Evolutionary conservation across 2,888 invertebrate genomes (phyloP), one percentile per base, ranked within the genome.

Genomic region (Pelosia muscerda): DNA sequence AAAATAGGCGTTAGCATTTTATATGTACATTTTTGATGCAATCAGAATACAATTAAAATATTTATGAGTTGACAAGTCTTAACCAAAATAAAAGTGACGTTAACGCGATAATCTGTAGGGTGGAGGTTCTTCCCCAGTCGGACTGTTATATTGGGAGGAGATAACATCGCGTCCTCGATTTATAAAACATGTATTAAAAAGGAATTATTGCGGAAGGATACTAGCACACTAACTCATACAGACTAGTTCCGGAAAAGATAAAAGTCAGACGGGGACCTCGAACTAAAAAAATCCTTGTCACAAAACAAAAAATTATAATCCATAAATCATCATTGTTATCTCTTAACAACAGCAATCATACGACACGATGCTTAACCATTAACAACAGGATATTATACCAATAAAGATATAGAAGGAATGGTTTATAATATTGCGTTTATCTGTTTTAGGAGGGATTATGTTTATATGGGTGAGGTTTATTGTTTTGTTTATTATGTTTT

Each of bases 381-480:
- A 72, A 80, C 72, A 68, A 71, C 78, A 69, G 72, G 69, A 71
- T 74, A 74, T 78, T 42, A 63, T 31, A 60, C 58, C 66, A 71
- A 80, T 79, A 79, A 79, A 79, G 72, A 76, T 78, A 78, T 25
- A 31, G 8, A 57, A 64, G 68, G 69, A 64, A 76, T 60, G 68
- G 66, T 76, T 78, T 58, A 75, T 77, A 69, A 70, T 79, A 79
- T 79, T 74, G 69, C 61, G 34, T 59, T 69, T 77, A 76, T 75
- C 70, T 66, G 42, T 65, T 61, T 53, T 38, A 53, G 56, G 60
- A 61, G 11, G 23, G 59, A 28, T 66, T 38, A 59, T 23, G 23
- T 58, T 28, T 25, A 60, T 54, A 54, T 66, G 49, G 25, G 59
- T 53, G 49, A 49, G 56, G 62, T 61, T 66, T 66, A 66, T 61